phyloP scores from a whole-genome alignment of 2,797 vertebrate genomes.

The Ambastaia sidthimunki region DNA sequence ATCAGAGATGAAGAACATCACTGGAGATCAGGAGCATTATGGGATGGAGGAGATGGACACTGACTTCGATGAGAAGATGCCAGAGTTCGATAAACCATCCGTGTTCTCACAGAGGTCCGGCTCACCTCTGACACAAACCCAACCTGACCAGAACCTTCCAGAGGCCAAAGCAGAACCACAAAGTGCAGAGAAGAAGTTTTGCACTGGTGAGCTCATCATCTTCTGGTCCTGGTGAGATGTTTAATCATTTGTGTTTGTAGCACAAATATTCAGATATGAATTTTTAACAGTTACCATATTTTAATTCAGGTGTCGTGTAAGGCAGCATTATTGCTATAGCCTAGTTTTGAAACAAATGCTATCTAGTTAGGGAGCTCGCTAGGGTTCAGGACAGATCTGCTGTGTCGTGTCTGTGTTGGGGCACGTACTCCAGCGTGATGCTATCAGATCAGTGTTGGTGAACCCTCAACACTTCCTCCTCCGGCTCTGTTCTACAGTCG shows the following conservation, averaged over 20 bases:
- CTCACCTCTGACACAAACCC: too few relatives aligned
- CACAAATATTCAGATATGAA: not conserved
- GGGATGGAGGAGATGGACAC: not conserved
- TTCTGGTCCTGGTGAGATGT: not conserved
- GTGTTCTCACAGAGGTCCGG: too few relatives aligned
- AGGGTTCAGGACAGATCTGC: not conserved
- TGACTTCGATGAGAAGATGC: not conserved
- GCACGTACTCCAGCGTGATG: not conserved
- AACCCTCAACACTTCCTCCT: slow-evolving; percentile 18
- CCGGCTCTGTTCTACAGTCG: slow-evolving; percentile 3
- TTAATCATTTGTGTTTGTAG: not conserved
- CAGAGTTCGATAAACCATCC: not conserved
- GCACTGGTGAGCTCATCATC: not conserved
- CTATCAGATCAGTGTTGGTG: slow-evolving; percentile 3
- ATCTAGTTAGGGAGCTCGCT: not conserved
- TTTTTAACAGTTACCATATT: too few relatives aligned
- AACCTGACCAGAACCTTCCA: too few relatives aligned
- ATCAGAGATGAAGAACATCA: not conserved
- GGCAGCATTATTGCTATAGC: too few relatives aligned
- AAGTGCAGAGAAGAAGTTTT: not conserved
- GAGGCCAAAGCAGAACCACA: not conserved
- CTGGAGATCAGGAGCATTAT: not conserved
- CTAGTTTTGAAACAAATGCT: too few relatives aligned
- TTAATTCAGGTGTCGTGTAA: too few relatives aligned
- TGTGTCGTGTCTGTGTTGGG: not conserved